Percentiles rank a stretch among this genome's conserved stretches.
Evolutionary conservation across 2,888 invertebrate genomes (phyloP).

Genomic region (Schrankia costaestrigalis): DNA sequence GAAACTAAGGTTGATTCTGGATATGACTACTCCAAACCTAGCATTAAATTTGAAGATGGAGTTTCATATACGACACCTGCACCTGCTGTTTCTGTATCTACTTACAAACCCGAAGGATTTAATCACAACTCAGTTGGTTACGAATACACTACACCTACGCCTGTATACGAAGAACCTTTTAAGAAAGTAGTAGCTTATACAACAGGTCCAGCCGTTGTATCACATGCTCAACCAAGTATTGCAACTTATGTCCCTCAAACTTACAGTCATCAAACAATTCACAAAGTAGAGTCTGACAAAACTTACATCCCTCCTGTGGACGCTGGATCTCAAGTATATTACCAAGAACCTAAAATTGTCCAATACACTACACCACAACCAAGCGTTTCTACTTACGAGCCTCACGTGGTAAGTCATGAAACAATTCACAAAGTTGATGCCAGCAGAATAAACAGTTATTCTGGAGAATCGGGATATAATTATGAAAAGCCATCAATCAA

Average conservation of each 20-base stretch:
- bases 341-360: slow-evolving; percentile 40
- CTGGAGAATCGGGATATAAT: slow-evolving; percentile 45
- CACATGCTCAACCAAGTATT: slow-evolving; percentile 49
- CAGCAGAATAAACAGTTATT: slow-evolving; percentile 44
- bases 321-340: slow-evolving; percentile 32
- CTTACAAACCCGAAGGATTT: slow-evolving; percentile 59
- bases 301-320: slow-evolving; percentile 35
- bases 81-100: slow-evolving; percentile 55
- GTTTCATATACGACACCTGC: slow-evolving; percentile 55
- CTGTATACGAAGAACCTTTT: slow-evolving; percentile 63
- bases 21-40: slow-evolving; percentile 61
- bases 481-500: slow-evolving; percentile 48
- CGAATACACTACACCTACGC: slow-evolving; percentile 54
- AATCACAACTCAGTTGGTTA: slow-evolving; percentile 52
- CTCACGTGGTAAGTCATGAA: slow-evolving; percentile 54
- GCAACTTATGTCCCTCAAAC: slow-evolving; percentile 51
- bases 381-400: slow-evolving; percentile 52
- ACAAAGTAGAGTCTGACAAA: slow-evolving; percentile 47
- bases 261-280: slow-evolving; percentile 58
- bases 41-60: slow-evolving; percentile 62
- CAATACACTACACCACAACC: slow-evolving; percentile 50
- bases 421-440: slow-evolving; percentile 59
- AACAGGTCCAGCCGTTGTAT: slow-evolving; percentile 51
- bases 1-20: slow-evolving; percentile 38
- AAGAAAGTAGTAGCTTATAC: slow-evolving; percentile 68